phyloP scores from a whole-genome alignment of 1,140 invertebrate genomes.

The Daktulosphaira vitifoliae region DNA sequence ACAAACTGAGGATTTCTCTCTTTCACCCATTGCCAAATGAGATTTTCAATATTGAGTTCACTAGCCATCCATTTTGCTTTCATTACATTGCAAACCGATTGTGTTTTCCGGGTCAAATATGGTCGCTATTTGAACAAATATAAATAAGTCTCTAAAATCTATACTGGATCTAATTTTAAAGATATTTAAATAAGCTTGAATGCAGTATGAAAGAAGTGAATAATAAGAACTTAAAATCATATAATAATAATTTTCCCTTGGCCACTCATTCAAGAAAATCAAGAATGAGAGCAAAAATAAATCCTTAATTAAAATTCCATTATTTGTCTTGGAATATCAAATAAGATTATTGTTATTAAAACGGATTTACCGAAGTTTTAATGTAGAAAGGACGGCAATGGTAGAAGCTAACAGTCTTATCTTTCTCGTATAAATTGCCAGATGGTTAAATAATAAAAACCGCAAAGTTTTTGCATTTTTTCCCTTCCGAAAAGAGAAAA shows the following conservation, averaged over 20 bases:
- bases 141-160: neutral
- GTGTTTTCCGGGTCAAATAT: neutral
- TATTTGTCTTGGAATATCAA: conserved; percentile 33
- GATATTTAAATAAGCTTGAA: conserved; percentile 1
- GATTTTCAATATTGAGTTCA: conserved; percentile 6
- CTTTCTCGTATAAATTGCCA: conserved; percentile 26
- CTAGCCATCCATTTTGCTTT: neutral
- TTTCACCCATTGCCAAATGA: neutral
- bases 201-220: neutral
- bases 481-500: neutral
- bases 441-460: conserved; percentile 33
- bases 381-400: neutral
- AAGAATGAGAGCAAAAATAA: conserved; percentile 11
- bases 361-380: conserved; percentile 32
- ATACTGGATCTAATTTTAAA: neutral
- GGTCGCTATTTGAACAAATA: neutral
- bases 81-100: neutral
- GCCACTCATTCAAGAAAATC: neutral
- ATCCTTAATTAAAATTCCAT: conserved; percentile 34
- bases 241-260: conserved; percentile 8
- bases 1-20: conserved; percentile 17
- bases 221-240: neutral
- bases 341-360: conserved; percentile 34
- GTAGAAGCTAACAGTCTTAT: conserved; percentile 16
- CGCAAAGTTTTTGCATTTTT: conserved; percentile 16